Conservation (phyloP, 2,797 vertebrate species). For the Alectoris magna region DNA sequence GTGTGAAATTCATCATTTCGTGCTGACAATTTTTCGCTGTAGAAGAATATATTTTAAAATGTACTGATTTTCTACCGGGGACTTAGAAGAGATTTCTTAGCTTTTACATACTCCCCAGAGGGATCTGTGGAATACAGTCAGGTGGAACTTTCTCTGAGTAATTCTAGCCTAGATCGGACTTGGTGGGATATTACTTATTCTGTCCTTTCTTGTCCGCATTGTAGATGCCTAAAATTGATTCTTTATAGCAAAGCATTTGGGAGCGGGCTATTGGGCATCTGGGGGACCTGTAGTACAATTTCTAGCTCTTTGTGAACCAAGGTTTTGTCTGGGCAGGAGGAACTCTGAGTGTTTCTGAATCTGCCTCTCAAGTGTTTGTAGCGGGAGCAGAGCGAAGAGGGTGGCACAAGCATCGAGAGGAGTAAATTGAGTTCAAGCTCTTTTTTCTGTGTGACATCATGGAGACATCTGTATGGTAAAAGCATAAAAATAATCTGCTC, state of each 20-base stretch:
- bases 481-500: slow-evolving; percentile 8
- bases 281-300: neutral
- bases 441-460: neutral
- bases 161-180: neutral
- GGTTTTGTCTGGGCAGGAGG: neutral
- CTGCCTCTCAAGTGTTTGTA: neutral
- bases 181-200: neutral
- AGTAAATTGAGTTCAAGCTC: slow-evolving; percentile 19
- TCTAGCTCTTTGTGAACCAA: neutral
- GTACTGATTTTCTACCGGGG: neutral
- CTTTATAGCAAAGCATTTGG: neutral
- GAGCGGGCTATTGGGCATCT: neutral
- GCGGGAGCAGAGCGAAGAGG: neutral
- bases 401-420: neutral
- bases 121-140: neutral
- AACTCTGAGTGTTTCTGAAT: neutral
- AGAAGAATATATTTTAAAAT: neutral
- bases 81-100: neutral
- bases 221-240: neutral
- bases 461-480: slow-evolving; percentile 19
- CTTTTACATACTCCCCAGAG: neutral
- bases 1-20: slow-evolving; percentile 11
- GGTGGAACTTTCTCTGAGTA: neutral
- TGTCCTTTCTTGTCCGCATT: neutral
- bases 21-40: neutral